phyloP scores from a whole-genome alignment of 1,140 invertebrate species.

The Trachymyrmex cornetzi region DNA sequence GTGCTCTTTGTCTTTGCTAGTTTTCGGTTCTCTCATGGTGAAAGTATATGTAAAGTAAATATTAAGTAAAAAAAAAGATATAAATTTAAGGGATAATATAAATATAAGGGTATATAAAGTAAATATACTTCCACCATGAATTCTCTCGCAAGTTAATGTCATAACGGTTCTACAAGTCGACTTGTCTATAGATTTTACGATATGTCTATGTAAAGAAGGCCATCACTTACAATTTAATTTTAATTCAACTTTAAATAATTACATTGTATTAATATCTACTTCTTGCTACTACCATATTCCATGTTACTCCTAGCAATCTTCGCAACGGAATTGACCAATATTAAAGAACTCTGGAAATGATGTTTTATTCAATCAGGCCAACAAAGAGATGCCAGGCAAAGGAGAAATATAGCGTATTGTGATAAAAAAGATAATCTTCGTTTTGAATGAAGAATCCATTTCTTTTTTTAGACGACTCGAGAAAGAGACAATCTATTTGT shows the following conservation, averaged over 20 bases:
- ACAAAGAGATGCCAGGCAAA: not conserved
- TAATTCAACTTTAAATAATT: slow-evolving; percentile 21
- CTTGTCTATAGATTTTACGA: slow-evolving; percentile 13
- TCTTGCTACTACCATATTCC: not conserved
- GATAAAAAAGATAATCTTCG: not conserved
- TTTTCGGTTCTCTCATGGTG: not conserved
- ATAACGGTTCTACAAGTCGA: not conserved
- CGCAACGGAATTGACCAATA: not conserved
- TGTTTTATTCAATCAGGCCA: not conserved
- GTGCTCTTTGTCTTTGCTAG: too few species aligned
- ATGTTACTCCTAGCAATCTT: not conserved
- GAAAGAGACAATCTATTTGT: not conserved
- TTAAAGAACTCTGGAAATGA: not conserved
- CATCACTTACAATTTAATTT: not conserved
- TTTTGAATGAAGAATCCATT: not conserved
- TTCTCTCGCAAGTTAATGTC: not conserved
- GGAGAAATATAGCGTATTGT: not conserved
- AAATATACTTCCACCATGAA: too few species aligned
- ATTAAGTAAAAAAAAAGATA: too few species aligned
- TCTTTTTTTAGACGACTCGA: not conserved
- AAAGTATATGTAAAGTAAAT: too few species aligned
- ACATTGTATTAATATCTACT: not conserved
- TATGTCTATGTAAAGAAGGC: not conserved
- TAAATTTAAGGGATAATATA: too few species aligned
- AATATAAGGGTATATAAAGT: too few species aligned